Evolutionary conservation across 2,888 invertebrate species (phyloP).

Genomic region (Tribolium freemani): DNA sequence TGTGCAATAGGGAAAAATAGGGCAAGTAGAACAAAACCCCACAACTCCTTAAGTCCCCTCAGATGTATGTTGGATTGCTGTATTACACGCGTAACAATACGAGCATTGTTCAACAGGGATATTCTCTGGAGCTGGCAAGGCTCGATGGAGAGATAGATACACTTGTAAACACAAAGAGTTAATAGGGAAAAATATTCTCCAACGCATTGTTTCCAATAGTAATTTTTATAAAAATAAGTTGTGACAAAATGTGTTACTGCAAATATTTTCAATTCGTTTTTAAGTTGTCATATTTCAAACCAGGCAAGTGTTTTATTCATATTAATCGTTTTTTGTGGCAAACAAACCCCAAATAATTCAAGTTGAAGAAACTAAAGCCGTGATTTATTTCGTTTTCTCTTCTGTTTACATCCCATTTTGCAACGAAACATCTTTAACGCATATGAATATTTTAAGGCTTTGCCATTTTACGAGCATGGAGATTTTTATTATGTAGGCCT

Average conservation of each 20-base stretch:
- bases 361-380: background rate
- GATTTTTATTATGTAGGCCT: slow-evolving; percentile 33
- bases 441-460: slow-evolving; percentile 40
- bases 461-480: slow-evolving; percentile 39
- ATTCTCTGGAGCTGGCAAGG: slow-evolving; percentile 13
- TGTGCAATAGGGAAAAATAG: slow-evolving; percentile 16
- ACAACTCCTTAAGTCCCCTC: slow-evolving; percentile 49
- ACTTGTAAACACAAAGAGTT: slow-evolving; percentile 36
- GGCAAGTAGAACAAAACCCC: slow-evolving; percentile 33
- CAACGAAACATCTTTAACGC: slow-evolving; percentile 41
- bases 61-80: slow-evolving; percentile 42
- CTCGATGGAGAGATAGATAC: too few relatives aligned
- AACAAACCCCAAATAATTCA: too few relatives aligned
- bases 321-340: background rate
- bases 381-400: slow-evolving; percentile 8
- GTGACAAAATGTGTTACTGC: too few relatives aligned
- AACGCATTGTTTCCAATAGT: too few relatives aligned
- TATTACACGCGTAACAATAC: slow-evolving; percentile 45
- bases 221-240: too few relatives aligned
- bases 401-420: slow-evolving; percentile 37
- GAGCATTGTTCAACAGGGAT: slow-evolving; percentile 34
- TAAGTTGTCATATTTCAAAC: too few relatives aligned
- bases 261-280: too few relatives aligned
- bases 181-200: slow-evolving; percentile 27
- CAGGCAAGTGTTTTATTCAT: background rate